phyloP scores from a whole-genome alignment of 2,888 invertebrate genomes.

The Xestoiulus laeticollis region DNA sequence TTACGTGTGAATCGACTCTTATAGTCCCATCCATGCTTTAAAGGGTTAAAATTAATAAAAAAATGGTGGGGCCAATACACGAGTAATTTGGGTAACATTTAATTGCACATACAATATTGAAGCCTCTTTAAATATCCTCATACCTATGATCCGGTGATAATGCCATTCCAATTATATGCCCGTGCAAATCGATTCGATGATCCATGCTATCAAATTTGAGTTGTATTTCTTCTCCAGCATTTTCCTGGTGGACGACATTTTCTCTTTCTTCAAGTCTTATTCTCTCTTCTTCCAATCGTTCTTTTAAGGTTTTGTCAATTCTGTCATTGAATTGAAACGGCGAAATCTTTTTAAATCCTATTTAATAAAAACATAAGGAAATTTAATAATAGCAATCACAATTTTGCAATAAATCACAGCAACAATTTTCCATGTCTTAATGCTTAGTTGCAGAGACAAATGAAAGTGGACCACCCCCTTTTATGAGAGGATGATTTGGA shows the following conservation, averaged over 20 bases:
- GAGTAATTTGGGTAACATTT: too few relatives aligned
- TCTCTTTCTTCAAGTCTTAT: slow-evolving; percentile 1
- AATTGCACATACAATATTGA: not conserved
- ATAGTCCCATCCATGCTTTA: too few relatives aligned
- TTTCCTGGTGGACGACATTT: slow-evolving; percentile 25
- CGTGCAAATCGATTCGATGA: slow-evolving; percentile 82
- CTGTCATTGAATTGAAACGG: slow-evolving; percentile 75
- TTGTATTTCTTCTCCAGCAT: slow-evolving; percentile 74
- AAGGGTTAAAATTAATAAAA: too few relatives aligned
- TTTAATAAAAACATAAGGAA: slow-evolving; percentile 34
- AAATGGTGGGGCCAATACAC: too few relatives aligned
- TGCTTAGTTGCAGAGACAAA: too few relatives aligned
- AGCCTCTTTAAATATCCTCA: not conserved
- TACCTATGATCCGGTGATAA: slow-evolving; percentile 82
- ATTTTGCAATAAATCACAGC: too few relatives aligned
- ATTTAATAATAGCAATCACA: not conserved
- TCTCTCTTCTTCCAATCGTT: slow-evolving; percentile 69
- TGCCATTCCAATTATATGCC: slow-evolving; percentile 87
- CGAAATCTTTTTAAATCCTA: slow-evolving; percentile 76
- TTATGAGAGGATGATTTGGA: too few relatives aligned
- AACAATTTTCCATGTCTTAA: too few relatives aligned
- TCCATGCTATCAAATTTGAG: slow-evolving; percentile 75
- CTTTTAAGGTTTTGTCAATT: slow-evolving; percentile 74
- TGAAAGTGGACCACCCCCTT: too few relatives aligned
- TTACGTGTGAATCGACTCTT: too few relatives aligned